Conservation (phyloP, 2,113 vertebrate species). For the Plotosus lineatus region DNA sequence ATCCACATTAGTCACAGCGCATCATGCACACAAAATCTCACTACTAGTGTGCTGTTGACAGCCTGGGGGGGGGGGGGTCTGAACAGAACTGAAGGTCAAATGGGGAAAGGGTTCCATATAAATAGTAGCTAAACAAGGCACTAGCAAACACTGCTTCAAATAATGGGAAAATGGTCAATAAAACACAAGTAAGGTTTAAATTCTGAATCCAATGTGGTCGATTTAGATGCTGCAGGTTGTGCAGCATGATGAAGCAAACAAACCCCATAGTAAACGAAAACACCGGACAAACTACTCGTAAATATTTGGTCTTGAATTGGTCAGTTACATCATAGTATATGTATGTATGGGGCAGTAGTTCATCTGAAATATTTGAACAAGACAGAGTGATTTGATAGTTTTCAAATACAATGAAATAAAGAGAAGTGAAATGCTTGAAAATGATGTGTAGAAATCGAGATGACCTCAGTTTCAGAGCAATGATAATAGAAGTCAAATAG, state of each 20-base stretch:
- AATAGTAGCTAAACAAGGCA: not conserved
- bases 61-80: too few relatives aligned
- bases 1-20: not conserved
- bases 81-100: not conserved
- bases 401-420: not conserved
- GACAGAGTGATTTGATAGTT: not conserved
- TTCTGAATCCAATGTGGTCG: not conserved
- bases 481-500: conserved; percentile 35
- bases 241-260: not conserved
- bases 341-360: not conserved
- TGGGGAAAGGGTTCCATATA: not conserved
- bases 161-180: not conserved
- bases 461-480: conserved; percentile 42
- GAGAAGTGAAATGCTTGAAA: not conserved
- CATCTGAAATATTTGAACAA: not conserved
- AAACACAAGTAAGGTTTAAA: not conserved
- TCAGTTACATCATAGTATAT: not conserved
- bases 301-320: not conserved
- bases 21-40: not conserved
- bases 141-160: not conserved
- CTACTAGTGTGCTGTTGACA: not conserved
- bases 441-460: not conserved
- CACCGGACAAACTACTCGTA: not conserved
- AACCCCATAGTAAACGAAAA: not conserved
- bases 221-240: not conserved